Evolutionary conservation across 2,888 invertebrate genomes (phyloP).

Genomic region (Parasteatoda lunata): DNA sequence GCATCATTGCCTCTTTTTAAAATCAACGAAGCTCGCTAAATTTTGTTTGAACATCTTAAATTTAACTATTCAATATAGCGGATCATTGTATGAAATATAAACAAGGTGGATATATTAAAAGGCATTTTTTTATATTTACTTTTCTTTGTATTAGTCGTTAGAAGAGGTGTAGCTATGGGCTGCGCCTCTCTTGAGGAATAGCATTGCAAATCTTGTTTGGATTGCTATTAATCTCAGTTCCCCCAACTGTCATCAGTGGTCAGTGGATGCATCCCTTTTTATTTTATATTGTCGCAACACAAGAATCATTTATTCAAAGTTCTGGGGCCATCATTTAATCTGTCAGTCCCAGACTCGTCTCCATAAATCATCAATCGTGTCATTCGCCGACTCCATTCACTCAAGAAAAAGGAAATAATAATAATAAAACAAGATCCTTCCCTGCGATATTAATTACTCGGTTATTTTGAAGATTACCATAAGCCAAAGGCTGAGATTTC

Average conservation of each 20-base stretch:
- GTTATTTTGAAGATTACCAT: conserved; percentile 27
- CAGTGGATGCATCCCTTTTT: conserved; percentile 12
- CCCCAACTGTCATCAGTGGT: conserved; percentile 31
- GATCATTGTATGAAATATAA: no score
- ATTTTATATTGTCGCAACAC: conserved; percentile 20
- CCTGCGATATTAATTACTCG: conserved; percentile 43
- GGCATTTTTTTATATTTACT: no score
- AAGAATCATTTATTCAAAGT: conserved; percentile 57
- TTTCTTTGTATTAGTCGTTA: no score
- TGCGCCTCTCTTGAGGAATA: not conserved
- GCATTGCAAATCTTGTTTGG: conserved; percentile 27
- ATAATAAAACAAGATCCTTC: conserved; percentile 25
- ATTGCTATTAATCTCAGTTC: conserved; percentile 26
- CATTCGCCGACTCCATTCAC: conserved; percentile 50
- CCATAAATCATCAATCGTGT: conserved; percentile 62
- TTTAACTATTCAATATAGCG: no score
- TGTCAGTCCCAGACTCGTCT: conserved; percentile 51
- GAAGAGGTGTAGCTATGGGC: no score
- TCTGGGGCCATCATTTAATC: conserved; percentile 50
- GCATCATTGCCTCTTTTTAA: no score
- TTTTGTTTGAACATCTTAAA: no score
- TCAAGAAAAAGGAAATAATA: not conserved
- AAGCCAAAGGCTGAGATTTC: conserved; percentile 6
- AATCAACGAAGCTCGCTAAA: no score
- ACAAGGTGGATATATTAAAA: no score